Evolutionary conservation across 2,888 invertebrate species (phyloP).

Genomic region (Pinctada fucata): DNA sequence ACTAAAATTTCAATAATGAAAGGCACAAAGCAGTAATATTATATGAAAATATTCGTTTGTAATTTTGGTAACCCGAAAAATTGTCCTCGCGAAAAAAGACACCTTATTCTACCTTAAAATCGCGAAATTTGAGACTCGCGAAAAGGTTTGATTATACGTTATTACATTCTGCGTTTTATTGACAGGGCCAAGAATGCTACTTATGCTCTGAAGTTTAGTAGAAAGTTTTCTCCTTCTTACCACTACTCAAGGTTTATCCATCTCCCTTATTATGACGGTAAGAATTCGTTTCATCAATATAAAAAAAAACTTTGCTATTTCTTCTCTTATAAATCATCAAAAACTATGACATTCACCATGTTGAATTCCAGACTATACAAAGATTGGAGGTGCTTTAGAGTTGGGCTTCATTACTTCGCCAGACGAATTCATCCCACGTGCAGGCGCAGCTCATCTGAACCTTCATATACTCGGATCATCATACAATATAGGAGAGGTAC

Average conservation of each 20-base stretch:
- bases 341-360: neutral
- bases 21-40: too few relatives aligned
- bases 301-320: neutral
- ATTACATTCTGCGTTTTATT: neutral
- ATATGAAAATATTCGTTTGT: too few relatives aligned
- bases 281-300: constrained; percentile 6
- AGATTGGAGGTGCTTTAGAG: constrained; percentile 42
- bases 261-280: constrained; percentile 33
- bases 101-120: too few relatives aligned
- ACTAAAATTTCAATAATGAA: too few relatives aligned
- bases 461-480: constrained; percentile 43
- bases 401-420: constrained; percentile 44
- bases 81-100: too few relatives aligned
- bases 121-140: too few relatives aligned
- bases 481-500: constrained; percentile 50
- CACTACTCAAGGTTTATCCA: constrained; percentile 45
- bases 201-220: constrained; percentile 47
- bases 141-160: too few relatives aligned
- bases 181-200: constrained; percentile 50
- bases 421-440: constrained; percentile 49
- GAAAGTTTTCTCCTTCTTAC: constrained; percentile 33
- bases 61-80: too few relatives aligned
- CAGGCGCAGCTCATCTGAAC: constrained; percentile 30
- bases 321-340: neutral
- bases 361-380: constrained; percentile 37